Evolutionary conservation across 92 coral and sea anemone genomes (phyloP).

Genomic region (Blastomussa wellsi): DNA sequence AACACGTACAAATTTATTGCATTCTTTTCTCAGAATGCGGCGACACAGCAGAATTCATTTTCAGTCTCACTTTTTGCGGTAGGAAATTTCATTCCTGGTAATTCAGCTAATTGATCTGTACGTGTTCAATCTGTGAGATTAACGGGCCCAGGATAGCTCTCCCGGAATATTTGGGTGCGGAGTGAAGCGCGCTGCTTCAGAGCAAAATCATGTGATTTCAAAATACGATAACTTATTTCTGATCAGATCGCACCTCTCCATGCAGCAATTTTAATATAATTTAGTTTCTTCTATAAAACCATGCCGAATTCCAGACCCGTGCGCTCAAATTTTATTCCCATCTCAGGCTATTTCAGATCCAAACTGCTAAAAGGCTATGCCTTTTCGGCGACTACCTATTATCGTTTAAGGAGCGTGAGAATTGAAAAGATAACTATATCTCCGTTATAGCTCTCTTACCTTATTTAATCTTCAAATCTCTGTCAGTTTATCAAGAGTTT

Average conservation of each 20-base stretch:
- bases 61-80: background rate
- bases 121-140: background rate
- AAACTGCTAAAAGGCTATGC: background rate
- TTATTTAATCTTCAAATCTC: background rate
- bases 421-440: background rate
- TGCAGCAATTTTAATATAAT: too few relatives aligned
- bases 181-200: background rate
- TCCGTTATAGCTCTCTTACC: background rate
- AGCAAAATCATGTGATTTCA: background rate
- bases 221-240: background rate
- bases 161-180: background rate
- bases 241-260: background rate
- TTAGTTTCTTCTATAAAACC: too few relatives aligned
- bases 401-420: background rate
- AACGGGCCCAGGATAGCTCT: background rate
- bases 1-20: background rate
- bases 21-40: background rate
- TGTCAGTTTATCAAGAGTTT: too few relatives aligned
- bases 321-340: background rate
- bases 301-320: background rate
- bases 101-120: background rate
- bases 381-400: background rate
- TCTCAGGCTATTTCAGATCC: background rate
- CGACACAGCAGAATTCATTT: background rate
- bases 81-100: background rate